Evolutionary conservation across 2,888 invertebrate genomes (phyloP), one percentile per base, ranked within the genome.

Genomic region (Caenorhabditis sinica): DNA sequence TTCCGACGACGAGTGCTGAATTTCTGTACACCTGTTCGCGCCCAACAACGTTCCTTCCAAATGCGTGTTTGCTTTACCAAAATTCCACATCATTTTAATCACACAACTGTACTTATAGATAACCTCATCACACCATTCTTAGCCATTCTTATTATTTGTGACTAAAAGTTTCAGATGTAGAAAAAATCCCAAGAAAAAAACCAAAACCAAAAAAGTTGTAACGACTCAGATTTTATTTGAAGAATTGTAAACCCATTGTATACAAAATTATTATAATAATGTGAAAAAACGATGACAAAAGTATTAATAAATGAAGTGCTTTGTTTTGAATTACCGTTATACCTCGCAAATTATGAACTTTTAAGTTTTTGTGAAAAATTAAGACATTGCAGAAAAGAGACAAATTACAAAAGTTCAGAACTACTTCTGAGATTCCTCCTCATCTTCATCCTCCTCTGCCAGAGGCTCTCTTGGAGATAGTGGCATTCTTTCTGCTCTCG

Each of bases 21-120:
- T 20, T 11, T 56, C 5, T 13, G 5, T 15, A 2, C 28, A 25
- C 13, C n/a, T 49, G 15, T 56, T 28, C 1, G 23, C 11, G n/a
- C 28, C 25, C 28, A 15, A 5, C 15, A 15, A 25, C 56, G 56
- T 20, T 51, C 23, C 17, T 40, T 56, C 68, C 56, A 20, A 60
- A 80, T 72, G 72, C 80, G 72, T 72, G 80, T 80, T 72, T 65
- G 60, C 79, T 72, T 72, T 73, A 80, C 80, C 80, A 72, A 80
- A 80, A 80, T 80, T 80, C 80, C 80, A 72, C 13, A 20, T 28
- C 13, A 15, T 51, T 28, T 40, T 60, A 11, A 60, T n/a, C 23
- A 36, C 40, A 40, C 40, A 2, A 13, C 13, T 66, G 13, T 66
- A 17, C 23, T 33, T 33, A 1, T 2, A 15, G 13, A 13, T 30